A percentile compares a stretch with the other conserved stretches of the same genome.
phyloP scores from a whole-genome alignment of 1,140 invertebrate genomes.

The Apis cerana region DNA sequence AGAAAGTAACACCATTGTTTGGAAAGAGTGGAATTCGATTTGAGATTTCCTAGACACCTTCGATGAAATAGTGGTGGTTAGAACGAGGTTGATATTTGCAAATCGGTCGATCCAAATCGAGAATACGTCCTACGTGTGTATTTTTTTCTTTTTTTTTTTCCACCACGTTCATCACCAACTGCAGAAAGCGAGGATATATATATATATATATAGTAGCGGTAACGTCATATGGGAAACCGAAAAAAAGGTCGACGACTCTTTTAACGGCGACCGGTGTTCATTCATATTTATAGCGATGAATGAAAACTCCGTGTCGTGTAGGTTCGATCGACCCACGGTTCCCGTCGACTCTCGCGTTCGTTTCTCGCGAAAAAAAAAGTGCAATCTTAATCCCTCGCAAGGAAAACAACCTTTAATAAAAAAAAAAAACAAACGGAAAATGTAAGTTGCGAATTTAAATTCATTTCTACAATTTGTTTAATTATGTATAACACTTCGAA shows the following conservation, averaged over 20 bases:
- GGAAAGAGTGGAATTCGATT: not conserved
- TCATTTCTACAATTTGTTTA: too few species aligned
- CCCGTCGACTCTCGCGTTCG: not conserved
- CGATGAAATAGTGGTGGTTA: too few species aligned
- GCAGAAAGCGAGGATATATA: not conserved
- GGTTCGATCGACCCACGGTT: not conserved
- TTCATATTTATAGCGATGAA: slow-evolving; percentile 65
- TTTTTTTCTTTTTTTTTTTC: not conserved
- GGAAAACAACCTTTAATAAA: too few species aligned
- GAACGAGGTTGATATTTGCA: too few species aligned
- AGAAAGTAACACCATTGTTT: too few species aligned
- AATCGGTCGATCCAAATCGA: not conserved
- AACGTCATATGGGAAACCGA: slow-evolving; percentile 29
- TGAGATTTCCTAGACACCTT: not conserved
- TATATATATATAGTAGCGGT: slow-evolving; percentile 15
- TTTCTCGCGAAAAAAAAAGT: not conserved
- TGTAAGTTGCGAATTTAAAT: too few species aligned
- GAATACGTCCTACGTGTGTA: not conserved
- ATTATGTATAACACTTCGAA: too few species aligned
- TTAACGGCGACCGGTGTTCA: slow-evolving; percentile 42
- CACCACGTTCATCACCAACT: not conserved
- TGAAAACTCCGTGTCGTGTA: slow-evolving; percentile 47
- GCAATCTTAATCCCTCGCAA: not conserved
- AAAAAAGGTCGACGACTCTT: slow-evolving; percentile 48
- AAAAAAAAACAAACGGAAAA: too few species aligned